Base-by-base conservation (phyloP, 2,113 vertebrate genomes). In the Hoplias malabaricus region DNA sequence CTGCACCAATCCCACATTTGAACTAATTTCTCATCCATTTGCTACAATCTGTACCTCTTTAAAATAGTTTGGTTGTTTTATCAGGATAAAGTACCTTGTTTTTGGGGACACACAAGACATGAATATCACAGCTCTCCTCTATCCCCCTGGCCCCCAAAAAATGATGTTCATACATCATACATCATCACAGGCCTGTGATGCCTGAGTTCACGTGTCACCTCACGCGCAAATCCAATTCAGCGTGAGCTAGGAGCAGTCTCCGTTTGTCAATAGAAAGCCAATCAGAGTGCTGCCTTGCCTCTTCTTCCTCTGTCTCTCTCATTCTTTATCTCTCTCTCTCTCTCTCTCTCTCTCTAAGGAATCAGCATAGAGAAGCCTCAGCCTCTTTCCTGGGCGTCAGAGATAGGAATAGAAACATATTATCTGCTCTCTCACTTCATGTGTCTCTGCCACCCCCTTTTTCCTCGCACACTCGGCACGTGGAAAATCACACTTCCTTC, bases 251-350 rank as follows among this genome's bases (percentile, higher is more conserved):
- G 67, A 43, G 68, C 54, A 29, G 74, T 34, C 36, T 73, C 14
- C 66, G 46, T 79, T 73, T 63, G 48, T 73, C 73, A 83, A 38
- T 77, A 69, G 66, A 21, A 62, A 31, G 12, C 69, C 54, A 82
- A 65, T 75, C 14, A 61, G 68, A 62, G 31, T 34, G 5, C 73
- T 14, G 57, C 61, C 46, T 77, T n/a, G 36, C 36, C 29, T 4
- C 33, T 67, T 38, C 65, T 54, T 38, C 53, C 38, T 33, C 34
- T 12, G 43, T 23, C 46, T 48, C 46, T 48, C 3, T 48, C 4
- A n/a, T n/a, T n/a, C n/a, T 48, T 19, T 8, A 13, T 48, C 46
- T 48, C 46, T 48, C 46, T 48, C 36, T 36, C 21, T 67, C 25
- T 3, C 12, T 69, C 38, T 21, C 29, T 69, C 48, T 56, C 29